Evolutionary conservation across 2,888 invertebrate genomes (phyloP), one percentile per base, ranked within the genome.

Genomic region (Cephus pygmeus): DNA sequence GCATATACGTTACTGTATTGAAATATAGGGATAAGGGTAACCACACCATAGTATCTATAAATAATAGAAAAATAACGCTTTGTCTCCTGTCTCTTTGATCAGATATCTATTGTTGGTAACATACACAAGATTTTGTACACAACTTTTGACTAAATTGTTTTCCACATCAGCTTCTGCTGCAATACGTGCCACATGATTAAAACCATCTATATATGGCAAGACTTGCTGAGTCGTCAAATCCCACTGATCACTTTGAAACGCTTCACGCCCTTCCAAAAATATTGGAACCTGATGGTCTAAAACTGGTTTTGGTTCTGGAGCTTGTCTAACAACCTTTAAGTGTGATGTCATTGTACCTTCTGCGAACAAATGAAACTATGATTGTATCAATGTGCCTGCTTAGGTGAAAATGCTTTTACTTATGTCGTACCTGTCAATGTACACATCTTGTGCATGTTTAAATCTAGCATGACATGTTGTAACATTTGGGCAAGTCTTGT

Each of bases 171-270:
- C 96, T 87, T 97, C 96, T 0, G 95, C 94, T 0, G 98, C 96
- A 82, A 99, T 98, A 87, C 97, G 96, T 0, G 97, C 95, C 6
- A 98, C 95, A 91, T 98, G 98, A 91, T 98, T 97, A 88, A 96
- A 97, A 0, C 98, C 98, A 91, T 98, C 97, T 75, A 99, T 97
- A 88, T 96, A 96, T 0, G 97, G 97, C 35, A 97, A 92, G 80
- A 96, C 96, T 94, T 98, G 98, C 90, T 97, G 96, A 0, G 98
- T 98, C 1, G 98, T 98, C 56, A 98, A 94, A 90, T 98, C 98
- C 98, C 98, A 98, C 80, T 96, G 95, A 69, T 96, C 95, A 9
- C 94, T 92, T 75, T 94, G 93, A 40, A 95, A 94, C 33, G 94
- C 93, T 81, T 94, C 94, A 15, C 94, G 92, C 76, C 95, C 94